Conservation (phyloP, 2,888 invertebrate genomes). For the Drosophila differens region DNA sequence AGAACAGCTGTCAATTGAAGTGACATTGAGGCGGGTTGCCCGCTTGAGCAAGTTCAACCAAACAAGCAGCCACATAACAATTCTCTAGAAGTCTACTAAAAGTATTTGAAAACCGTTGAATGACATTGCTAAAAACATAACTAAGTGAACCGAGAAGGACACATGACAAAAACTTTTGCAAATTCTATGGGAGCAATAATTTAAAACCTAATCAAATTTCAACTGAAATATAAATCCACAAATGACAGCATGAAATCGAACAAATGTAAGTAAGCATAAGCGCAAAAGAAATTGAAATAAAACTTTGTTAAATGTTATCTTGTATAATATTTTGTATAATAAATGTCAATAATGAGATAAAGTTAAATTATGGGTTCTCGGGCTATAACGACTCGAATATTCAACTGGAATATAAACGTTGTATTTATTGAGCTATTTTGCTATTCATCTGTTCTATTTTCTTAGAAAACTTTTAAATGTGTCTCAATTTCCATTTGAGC, state of each 20-base stretch:
- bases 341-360: not conserved
- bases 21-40: conserved; percentile 60
- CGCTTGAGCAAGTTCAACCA: conserved; percentile 18
- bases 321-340: not conserved
- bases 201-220: conserved; percentile 26
- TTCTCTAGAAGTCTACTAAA: conserved; percentile 30
- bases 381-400: not conserved
- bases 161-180: not conserved
- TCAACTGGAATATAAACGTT: not conserved
- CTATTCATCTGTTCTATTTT: not conserved
- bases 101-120: conserved; percentile 40
- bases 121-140: conserved; percentile 27
- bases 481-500: not conserved
- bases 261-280: not conserved
- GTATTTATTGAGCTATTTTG: not conserved
- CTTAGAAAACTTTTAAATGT: not conserved
- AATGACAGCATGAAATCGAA: conserved; percentile 12
- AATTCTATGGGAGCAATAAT: conserved; percentile 8
- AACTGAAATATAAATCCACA: conserved; percentile 2
- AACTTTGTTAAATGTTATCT: not conserved
- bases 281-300: not conserved
- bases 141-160: not conserved
- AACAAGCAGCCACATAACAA: conserved; percentile 5
- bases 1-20: conserved; percentile 54
- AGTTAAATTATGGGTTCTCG: not conserved